phyloP scores from a whole-genome alignment of 2,888 invertebrate genomes.

The Caenorhabditis sp. region DNA sequence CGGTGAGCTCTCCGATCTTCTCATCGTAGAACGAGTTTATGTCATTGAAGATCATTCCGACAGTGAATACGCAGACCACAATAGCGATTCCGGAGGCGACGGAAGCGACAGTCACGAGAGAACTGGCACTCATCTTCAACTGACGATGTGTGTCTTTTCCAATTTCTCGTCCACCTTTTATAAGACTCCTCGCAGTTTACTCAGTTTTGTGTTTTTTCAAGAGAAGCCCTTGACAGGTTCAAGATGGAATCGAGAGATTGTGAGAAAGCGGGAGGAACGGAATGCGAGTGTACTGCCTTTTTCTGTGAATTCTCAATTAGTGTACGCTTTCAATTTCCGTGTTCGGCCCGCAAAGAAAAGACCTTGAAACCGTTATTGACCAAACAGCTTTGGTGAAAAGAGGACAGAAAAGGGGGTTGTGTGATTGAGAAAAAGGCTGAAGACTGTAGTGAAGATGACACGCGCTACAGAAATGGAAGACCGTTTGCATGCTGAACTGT shows the following conservation, averaged over 20 bases:
- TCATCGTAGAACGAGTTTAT: constrained; percentile 65
- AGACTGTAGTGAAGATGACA: constrained; percentile 14
- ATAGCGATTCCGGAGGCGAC: constrained; percentile 55
- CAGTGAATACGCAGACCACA: constrained; percentile 53
- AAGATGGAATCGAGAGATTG: constrained; percentile 33
- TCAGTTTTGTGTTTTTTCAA: constrained; percentile 19
- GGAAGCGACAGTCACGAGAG: constrained; percentile 57
- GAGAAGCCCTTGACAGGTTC: constrained; percentile 25
- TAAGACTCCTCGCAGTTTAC: constrained; percentile 21
- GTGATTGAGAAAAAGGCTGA: constrained; percentile 17
- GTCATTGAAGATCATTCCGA: constrained; percentile 63
- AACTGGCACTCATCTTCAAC: constrained; percentile 55
- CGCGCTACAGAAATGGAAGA: neutral
- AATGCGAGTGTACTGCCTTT: constrained; percentile 39
- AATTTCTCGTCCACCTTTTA: constrained; percentile 22
- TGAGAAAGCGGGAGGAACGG: constrained; percentile 12
- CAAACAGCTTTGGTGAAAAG: constrained; percentile 33
- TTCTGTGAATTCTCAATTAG: constrained; percentile 41
- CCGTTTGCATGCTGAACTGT: constrained; percentile 10
- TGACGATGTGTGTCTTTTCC: constrained; percentile 44
- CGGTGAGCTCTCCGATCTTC: constrained; percentile 56
- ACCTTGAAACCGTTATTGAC: constrained; percentile 50
- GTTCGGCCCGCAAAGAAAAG: constrained; percentile 22
- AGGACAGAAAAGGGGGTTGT: constrained; percentile 8
- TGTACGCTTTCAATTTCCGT: constrained; percentile 45